Percentiles rank a stretch among this genome's conserved stretches.
Conservation (phyloP, 2,888 invertebrate genomes). For the Thumatha senex region DNA sequence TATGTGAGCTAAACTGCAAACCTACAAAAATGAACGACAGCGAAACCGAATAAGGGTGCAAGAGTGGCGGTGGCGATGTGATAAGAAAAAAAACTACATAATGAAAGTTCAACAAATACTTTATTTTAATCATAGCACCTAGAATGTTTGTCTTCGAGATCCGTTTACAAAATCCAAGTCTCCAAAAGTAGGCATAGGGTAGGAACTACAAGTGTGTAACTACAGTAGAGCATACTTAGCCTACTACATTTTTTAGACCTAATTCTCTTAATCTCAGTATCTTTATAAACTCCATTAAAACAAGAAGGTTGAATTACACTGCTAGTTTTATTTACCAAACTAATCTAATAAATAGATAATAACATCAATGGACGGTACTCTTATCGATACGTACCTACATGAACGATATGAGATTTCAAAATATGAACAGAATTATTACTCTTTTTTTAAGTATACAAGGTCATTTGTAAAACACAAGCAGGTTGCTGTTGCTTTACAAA, state of each 20-base stretch:
- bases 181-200: slow-evolving; percentile 38
- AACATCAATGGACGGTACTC: slow-evolving; percentile 8
- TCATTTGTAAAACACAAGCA: too few relatives aligned
- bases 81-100: slow-evolving; percentile 18
- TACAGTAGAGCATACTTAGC: background rate
- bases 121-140: slow-evolving; percentile 75
- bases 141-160: slow-evolving; percentile 71
- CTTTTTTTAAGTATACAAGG: too few relatives aligned
- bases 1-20: too few relatives aligned
- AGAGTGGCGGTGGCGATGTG: too few relatives aligned
- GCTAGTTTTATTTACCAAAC: background rate
- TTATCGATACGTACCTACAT: background rate
- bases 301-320: background rate
- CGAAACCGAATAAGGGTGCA: background rate
- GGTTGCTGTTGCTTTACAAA: too few relatives aligned
- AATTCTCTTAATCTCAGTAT: too few relatives aligned
- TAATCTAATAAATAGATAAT: background rate
- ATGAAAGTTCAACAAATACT: slow-evolving; percentile 56
- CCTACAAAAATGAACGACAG: too few relatives aligned
- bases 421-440: too few relatives aligned
- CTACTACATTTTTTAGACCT: too few relatives aligned
- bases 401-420: too few relatives aligned
- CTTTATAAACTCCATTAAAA: too few relatives aligned
- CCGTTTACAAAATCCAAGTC: slow-evolving; percentile 58
- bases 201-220: slow-evolving; percentile 42